phyloP scores from a whole-genome alignment of 2,113 vertebrate species.

The Oryzias celebensis region DNA sequence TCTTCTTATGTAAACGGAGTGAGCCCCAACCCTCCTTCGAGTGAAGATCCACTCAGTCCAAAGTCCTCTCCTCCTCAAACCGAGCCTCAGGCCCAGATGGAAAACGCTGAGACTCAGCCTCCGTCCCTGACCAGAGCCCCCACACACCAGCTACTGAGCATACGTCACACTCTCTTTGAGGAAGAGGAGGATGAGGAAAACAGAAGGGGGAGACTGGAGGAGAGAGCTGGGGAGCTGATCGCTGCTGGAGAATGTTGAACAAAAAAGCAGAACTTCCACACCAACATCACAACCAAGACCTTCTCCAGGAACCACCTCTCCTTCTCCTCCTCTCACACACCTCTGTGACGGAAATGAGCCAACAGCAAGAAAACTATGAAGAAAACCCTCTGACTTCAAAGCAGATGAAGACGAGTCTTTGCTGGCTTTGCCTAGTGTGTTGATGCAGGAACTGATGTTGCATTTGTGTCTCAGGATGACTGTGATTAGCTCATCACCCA shows the following conservation, averaged over 20 bases:
- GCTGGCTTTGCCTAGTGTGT: slow-evolving; percentile 22
- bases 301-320: slow-evolving; percentile 35
- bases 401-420: slow-evolving; percentile 8
- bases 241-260: slow-evolving; percentile 79
- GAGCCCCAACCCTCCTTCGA: slow-evolving; percentile 70
- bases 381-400: slow-evolving; percentile 1
- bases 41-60: slow-evolving; percentile 67
- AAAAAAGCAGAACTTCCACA: slow-evolving; percentile 12
- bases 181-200: slow-evolving; percentile 72
- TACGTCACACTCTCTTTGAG: slow-evolving; percentile 78
- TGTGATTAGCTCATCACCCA: slow-evolving; percentile 57
- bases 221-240: slow-evolving; percentile 76
- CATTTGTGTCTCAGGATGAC: slow-evolving; percentile 72
- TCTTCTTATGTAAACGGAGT: slow-evolving; percentile 73
- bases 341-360: slow-evolving; percentile 21
- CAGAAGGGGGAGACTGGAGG: slow-evolving; percentile 66
- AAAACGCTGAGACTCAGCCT: slow-evolving; percentile 61
- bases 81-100: slow-evolving; percentile 47
- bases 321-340: slow-evolving; percentile 25
- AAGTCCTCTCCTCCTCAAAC: slow-evolving; percentile 54
- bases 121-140: slow-evolving; percentile 63
- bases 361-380: not conserved
- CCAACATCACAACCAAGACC: slow-evolving; percentile 33
- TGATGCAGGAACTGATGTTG: slow-evolving; percentile 59
- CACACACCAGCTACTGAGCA: slow-evolving; percentile 75